Conservation (phyloP, 2,888 invertebrate species). For the Brachylomia viminalis region DNA sequence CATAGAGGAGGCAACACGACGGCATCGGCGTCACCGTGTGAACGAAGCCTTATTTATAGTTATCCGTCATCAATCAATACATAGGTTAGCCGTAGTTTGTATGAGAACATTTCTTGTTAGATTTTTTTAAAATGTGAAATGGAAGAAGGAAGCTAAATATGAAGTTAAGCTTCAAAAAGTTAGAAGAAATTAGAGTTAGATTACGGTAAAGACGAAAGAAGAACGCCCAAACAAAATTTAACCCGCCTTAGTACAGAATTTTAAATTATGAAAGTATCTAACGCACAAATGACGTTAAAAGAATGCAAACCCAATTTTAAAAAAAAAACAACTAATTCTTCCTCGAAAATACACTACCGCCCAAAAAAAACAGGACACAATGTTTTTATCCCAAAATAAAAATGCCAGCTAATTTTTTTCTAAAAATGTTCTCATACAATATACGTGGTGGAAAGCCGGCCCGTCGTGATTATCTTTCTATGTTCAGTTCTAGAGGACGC, state of each 20-base stretch:
- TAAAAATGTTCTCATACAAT: slow-evolving; percentile 70
- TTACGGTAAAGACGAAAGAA: background rate
- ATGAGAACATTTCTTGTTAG: slow-evolving; percentile 72
- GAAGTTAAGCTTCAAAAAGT: background rate
- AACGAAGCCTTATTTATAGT: slow-evolving; percentile 82
- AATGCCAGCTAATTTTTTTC: background rate
- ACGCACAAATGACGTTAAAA: background rate
- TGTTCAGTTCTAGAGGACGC: slow-evolving; percentile 89
- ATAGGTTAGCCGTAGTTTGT: slow-evolving; percentile 67
- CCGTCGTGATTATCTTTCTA: slow-evolving; percentile 86
- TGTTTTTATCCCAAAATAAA: background rate
- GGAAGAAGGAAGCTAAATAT: background rate
- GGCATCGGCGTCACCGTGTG: slow-evolving; percentile 76
- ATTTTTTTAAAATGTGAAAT: slow-evolving; percentile 17
- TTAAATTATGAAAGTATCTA: background rate
- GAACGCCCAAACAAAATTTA: background rate
- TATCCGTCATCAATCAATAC: slow-evolving; percentile 90
- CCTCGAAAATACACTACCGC: slow-evolving; percentile 5
- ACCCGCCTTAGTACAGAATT: background rate
- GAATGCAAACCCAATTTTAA: background rate
- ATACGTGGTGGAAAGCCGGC: slow-evolving; percentile 76
- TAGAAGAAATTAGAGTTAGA: background rate
- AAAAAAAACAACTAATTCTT: accelerated
- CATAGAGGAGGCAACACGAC: slow-evolving; percentile 90
- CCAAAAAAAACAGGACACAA: slow-evolving; percentile 14